Percentiles rank a stretch among this genome's conserved stretches.
Evolutionary conservation across 2,888 invertebrate genomes (phyloP).

Genomic region (Idaea dimidiata): DNA sequence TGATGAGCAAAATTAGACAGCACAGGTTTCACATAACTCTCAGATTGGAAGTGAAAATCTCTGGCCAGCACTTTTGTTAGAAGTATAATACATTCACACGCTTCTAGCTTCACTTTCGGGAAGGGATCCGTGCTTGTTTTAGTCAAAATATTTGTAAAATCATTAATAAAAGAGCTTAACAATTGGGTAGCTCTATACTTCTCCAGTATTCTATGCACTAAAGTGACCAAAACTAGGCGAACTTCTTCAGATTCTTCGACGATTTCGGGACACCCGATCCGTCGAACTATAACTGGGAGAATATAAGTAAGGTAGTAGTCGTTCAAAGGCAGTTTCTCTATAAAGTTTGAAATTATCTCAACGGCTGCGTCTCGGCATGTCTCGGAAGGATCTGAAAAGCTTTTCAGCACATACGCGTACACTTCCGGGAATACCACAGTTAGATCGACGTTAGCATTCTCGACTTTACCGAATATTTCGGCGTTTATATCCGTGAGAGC

Average conservation of each 20-base stretch:
- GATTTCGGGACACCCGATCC: slow-evolving; percentile 89
- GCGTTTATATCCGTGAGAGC: slow-evolving; percentile 78
- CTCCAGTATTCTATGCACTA: slow-evolving; percentile 84
- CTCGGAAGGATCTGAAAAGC: slow-evolving; percentile 81
- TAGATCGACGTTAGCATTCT: slow-evolving; percentile 58
- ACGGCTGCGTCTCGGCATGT: slow-evolving; percentile 82
- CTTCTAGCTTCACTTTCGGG: slow-evolving; percentile 89
- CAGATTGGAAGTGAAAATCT: slow-evolving; percentile 88
- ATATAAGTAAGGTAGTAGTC: slow-evolving; percentile 88
- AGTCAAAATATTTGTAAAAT: slow-evolving; percentile 86
- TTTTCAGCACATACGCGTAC: slow-evolving; percentile 66
- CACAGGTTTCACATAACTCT: slow-evolving; percentile 87
- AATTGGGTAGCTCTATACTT: slow-evolving; percentile 82
- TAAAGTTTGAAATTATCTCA: slow-evolving; percentile 77
- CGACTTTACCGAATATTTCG: slow-evolving; percentile 65
- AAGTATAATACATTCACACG: slow-evolving; percentile 85
- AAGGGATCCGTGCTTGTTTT: slow-evolving; percentile 88
- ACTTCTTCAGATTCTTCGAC: slow-evolving; percentile 89
- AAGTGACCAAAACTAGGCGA: slow-evolving; percentile 83
- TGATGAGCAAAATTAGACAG: slow-evolving; percentile 88
- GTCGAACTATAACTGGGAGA: slow-evolving; percentile 87
- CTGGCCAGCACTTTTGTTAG: slow-evolving; percentile 83
- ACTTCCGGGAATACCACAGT: slow-evolving; percentile 59
- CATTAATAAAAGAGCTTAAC: slow-evolving; percentile 86
- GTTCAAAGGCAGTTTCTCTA: slow-evolving; percentile 81